Conservation (phyloP, 1,140 invertebrate genomes). For the Drosophila melanica region DNA sequence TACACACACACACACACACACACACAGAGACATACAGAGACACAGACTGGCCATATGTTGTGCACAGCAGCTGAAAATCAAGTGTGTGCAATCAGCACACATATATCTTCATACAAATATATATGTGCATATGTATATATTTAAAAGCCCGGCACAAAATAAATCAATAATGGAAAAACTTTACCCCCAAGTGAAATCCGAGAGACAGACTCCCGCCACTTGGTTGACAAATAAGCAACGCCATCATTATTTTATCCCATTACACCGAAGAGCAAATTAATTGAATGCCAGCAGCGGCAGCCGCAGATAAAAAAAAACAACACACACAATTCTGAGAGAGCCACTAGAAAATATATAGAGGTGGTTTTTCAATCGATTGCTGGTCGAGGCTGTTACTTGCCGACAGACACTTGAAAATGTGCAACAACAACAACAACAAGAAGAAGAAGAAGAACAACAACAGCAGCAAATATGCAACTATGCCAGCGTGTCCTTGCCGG, state of each 20-base stretch:
- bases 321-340: not conserved
- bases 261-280: constrained; percentile 61
- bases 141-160: constrained; percentile 33
- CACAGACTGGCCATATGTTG: constrained; percentile 33
- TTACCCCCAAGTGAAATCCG: constrained; percentile 14
- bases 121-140: constrained; percentile 10
- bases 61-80: constrained; percentile 60
- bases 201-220: constrained; percentile 3
- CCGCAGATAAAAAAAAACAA: not conserved
- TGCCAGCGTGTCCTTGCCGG: constrained; percentile 18
- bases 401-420: not conserved
- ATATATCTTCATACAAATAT: not conserved
- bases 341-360: constrained; percentile 10
- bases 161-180: constrained; percentile 71
- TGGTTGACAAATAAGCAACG: constrained; percentile 28
- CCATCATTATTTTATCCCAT: constrained; percentile 54
- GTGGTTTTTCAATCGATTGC: constrained; percentile 41
- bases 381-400: constrained; percentile 7
- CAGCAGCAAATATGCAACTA: not conserved
- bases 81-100: constrained; percentile 67
- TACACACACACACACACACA: constrained; percentile 6
- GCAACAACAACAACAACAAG: not conserved
- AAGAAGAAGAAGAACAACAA: not conserved
- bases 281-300: constrained; percentile 58
- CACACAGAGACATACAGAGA: no score